These are phyloP conservation scores for Leptinotarsa haldemani DNA, from an alignment of 2,888 invertebrate genomes.

Conservation along the genomic window DNA sequence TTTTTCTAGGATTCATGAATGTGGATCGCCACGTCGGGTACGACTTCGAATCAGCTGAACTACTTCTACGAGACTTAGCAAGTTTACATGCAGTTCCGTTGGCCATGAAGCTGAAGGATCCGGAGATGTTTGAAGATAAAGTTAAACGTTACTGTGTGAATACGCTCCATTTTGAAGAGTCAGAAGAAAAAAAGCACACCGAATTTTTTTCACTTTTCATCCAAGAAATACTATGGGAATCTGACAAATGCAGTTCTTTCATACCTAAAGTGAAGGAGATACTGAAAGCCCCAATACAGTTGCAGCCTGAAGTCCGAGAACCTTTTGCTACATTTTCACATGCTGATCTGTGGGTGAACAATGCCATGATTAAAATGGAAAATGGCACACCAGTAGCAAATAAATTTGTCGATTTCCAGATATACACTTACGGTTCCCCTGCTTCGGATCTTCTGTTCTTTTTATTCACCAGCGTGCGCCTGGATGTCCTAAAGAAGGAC, in stretches of 20 bases:
- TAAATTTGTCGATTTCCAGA: slow-evolving; percentile 34
- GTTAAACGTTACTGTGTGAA: slow-evolving; percentile 51
- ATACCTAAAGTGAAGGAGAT: slow-evolving; percentile 18
- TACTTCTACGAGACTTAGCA: slow-evolving; percentile 67
- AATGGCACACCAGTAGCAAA: slow-evolving; percentile 15
- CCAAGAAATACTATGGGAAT: slow-evolving; percentile 18
- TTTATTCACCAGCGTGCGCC: slow-evolving; percentile 25
- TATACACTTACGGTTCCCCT: slow-evolving; percentile 15
- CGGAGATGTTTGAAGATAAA: slow-evolving; percentile 61
- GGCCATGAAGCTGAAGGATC: slow-evolving; percentile 66
- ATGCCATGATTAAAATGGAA: slow-evolving; percentile 27
- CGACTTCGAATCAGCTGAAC: slow-evolving; percentile 65
- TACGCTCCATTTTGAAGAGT: background rate
- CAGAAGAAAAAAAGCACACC: background rate
- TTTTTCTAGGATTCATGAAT: slow-evolving; percentile 64
- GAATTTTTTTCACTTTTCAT: background rate
- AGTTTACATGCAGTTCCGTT: slow-evolving; percentile 71
- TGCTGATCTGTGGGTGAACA: slow-evolving; percentile 36
- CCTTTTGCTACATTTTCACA: slow-evolving; percentile 32
- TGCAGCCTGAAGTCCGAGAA: background rate
- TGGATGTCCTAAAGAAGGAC: slow-evolving; percentile 9
- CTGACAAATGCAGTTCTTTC: slow-evolving; percentile 23
- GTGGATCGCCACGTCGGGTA: slow-evolving; percentile 67
- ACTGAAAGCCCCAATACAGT: background rate
- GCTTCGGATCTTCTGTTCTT: slow-evolving; percentile 17